Evolutionary conservation across 2,888 invertebrate genomes (phyloP), one percentile per base, ranked within the genome.

Genomic region (Parascotia fuliginaria): DNA sequence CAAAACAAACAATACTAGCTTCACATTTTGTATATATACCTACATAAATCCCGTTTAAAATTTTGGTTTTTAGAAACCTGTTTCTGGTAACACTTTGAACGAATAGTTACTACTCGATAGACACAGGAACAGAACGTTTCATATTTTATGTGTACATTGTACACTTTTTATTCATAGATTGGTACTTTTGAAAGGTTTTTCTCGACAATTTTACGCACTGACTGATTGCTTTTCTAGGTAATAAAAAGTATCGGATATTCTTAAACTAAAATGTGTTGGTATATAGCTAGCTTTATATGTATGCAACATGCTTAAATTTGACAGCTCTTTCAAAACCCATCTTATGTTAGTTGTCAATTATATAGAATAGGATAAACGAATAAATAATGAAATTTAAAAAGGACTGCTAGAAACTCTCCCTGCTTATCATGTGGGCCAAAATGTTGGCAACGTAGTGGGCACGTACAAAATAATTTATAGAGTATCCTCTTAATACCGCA

Each of bases 401-500:
- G 4, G 4, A 24, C 24, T 24, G 1, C 7, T 24, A 6, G 7
- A 24, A 3, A 24, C 7, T 24, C 7, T 24, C 5, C 1, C 7
- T 24, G 7, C 7, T 24, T 6, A 24, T 1, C 7, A 24, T 24
- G 24, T 24, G 4, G 24, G 7, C 19, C 46, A 68, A 73, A 75
- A 64, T 55, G 70, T 75, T 74, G 66, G 38, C 60, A 50, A 65
- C 60, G 36, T 39, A 46, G 37, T 42, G 39, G 45, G 60, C 33
- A 40, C 53, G 41, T 47, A 45, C 42, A 41, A 57, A 55, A 60
- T 72, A 73, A 73, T 72, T 73, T 66, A 66, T 66, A 65, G 61
- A 63, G 70, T 42, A 65, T 58, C 46, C 54, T 57, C 63, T 65
- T 64, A 53, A 45, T 42, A 44, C 39, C 47, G 52, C 51, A 43